phyloP scores from a whole-genome alignment of 2,888 invertebrate species.

The Callimorpha dominula region DNA sequence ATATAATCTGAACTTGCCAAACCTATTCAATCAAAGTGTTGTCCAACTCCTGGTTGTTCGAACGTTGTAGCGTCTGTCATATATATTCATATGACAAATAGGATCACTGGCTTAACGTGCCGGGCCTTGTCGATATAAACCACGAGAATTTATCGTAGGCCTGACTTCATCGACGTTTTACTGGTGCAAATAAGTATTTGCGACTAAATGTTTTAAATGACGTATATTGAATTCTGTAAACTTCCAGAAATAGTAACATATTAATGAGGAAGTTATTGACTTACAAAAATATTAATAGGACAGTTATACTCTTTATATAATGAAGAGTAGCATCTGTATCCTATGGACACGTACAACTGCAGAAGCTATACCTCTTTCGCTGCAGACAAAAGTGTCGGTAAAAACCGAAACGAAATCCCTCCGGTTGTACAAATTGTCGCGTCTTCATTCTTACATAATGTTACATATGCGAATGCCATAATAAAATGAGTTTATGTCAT shows the following conservation, averaged over 20 bases:
- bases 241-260: neutral
- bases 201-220: slow-evolving; percentile 25
- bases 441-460: slow-evolving; percentile 38
- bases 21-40: slow-evolving; percentile 3
- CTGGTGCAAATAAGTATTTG: slow-evolving; percentile 20
- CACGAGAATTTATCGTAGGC: slow-evolving; percentile 17
- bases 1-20: neutral
- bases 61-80: neutral
- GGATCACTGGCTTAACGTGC: slow-evolving; percentile 12
- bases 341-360: neutral
- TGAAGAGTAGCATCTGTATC: neutral
- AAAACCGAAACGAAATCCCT: neutral
- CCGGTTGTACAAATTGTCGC: slow-evolving; percentile 19
- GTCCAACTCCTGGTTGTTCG: neutral
- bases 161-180: slow-evolving; percentile 20
- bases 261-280: neutral
- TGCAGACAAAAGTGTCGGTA: slow-evolving; percentile 16
- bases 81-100: slow-evolving; percentile 14
- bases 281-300: neutral
- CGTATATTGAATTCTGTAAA: slow-evolving; percentile 6
- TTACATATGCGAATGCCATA: slow-evolving; percentile 56
- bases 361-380: neutral
- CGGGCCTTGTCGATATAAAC: slow-evolving; percentile 20
- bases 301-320: neutral
- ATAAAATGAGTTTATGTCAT: slow-evolving; percentile 61